Base-by-base conservation (phyloP, 1,140 invertebrate species). In the Pseudomyrmex sp. region DNA sequence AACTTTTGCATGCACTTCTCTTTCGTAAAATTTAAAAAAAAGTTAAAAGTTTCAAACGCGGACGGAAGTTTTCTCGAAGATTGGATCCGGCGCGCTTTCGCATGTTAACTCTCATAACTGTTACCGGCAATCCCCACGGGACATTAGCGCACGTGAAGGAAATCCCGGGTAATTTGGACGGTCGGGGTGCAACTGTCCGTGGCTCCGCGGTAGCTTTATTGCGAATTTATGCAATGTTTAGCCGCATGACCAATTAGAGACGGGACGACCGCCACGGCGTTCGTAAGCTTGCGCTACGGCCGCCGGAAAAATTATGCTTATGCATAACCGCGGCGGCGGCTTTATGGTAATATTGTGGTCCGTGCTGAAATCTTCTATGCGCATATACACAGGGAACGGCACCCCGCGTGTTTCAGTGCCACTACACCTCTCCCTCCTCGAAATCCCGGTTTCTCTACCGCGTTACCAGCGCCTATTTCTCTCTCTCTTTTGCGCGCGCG, bases 261-360 rank as follows among this genome's bases (percentile, higher is more conserved):
- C 75, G 88, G 84, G 88, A 85, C 82, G 86, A 87, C 91, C 84
- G 77, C 84, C 73, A 76, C 79, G 79, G 62, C 66, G 75, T 85
- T 83, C 86, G 90, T 88, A 91, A 91, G 91, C 90, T 35, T 86
- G 84, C 85, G 79, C 86, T 85, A 89, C 89, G 84, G 88, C 83
- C 87, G 87, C 69, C 90, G 77, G 90, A 93, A 93, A 94, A 93
- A 93, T 94, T 93, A 93, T 92, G 90, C 91, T 93, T 92, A 92
- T 92, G 92, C 92, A 93, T 93, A 93, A 92, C 91, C 92, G 82
- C 90, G 58, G 87, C 83, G 88, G 90, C 90, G 92, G 91, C 90
- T 92, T 93, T 93, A 93, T 92, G 92, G 92, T 93, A 93, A 93
- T 93, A 90, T 92, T 92, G 91, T 90, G 92, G 93, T 93, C 88